A percentile compares a stretch with the other conserved stretches of the same genome.
phyloP scores from a whole-genome alignment of 2,113 vertebrate genomes.

The Castor canadensis region DNA sequence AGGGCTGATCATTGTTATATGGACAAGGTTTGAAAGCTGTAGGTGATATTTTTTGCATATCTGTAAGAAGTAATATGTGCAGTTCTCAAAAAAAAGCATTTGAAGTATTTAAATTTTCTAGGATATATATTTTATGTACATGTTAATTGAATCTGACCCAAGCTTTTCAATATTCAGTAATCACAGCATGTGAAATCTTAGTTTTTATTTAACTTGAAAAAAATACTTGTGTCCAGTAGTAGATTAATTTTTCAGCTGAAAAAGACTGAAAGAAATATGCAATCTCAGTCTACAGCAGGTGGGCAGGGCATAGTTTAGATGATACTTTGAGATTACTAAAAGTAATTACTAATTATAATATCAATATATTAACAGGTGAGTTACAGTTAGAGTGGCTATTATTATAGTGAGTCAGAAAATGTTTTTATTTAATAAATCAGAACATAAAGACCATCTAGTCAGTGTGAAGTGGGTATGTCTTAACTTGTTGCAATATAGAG shows the following conservation, averaged over 20 bases:
- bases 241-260: neutral
- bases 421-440: neutral
- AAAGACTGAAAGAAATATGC: neutral
- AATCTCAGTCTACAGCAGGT: neutral
- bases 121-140: neutral
- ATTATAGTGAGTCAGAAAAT: neutral
- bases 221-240: neutral
- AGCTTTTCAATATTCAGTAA: neutral
- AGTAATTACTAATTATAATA: neutral
- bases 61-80: neutral
- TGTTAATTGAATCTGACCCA: neutral
- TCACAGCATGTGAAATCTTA: neutral
- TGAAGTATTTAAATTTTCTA: neutral
- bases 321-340: neutral
- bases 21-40: neutral
- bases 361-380: neutral
- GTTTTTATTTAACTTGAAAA: slow-evolving; percentile 32
- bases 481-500: neutral
- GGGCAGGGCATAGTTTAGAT: no score
- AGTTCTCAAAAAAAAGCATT: neutral
- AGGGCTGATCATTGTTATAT: neutral
- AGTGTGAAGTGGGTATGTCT: neutral
- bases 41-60: neutral
- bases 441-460: neutral
- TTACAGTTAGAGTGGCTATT: neutral